Percentiles rank a stretch among this genome's conserved stretches.
Evolutionary conservation across 1,140 invertebrate species (phyloP).

Genomic region (Drosophila triauraria): DNA sequence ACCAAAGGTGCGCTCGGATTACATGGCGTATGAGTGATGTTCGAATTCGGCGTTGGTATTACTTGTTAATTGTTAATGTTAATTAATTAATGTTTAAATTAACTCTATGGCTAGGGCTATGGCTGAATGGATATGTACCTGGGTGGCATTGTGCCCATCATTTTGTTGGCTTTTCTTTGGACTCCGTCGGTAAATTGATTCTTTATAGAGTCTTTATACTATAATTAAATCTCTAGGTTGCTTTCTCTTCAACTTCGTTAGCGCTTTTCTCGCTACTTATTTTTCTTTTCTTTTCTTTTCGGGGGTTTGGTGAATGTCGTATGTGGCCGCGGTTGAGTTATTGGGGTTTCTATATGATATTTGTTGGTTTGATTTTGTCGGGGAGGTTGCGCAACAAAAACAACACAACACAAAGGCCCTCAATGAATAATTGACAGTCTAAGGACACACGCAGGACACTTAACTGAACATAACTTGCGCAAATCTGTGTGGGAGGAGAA

Average conservation of each 20-base stretch:
- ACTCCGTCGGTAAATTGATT: conserved; percentile 60
- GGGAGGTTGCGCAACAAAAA: conserved; percentile 68
- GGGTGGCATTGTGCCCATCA: conserved; percentile 85
- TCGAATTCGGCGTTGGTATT: conserved; percentile 26
- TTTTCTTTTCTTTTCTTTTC: conserved; percentile 11
- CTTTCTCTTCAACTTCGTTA: conserved; percentile 39
- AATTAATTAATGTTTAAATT: conserved; percentile 67
- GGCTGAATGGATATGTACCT: conserved; percentile 77
- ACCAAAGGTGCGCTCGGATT: conserved; percentile 33
- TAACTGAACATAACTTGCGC: conserved; percentile 85
- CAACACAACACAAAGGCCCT: conserved; percentile 77
- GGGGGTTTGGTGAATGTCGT: conserved; percentile 84
- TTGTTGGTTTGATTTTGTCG: conserved; percentile 31
- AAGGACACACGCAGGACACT: conserved; percentile 77
- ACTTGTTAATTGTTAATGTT: conserved; percentile 45
- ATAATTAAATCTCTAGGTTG: conserved; percentile 10
- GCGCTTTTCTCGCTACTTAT: conserved; percentile 13
- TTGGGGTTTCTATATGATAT: conserved; percentile 45
- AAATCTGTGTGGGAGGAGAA: conserved; percentile 71
- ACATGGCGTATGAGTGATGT: conserved; percentile 74
- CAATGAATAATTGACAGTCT: conserved; percentile 83
- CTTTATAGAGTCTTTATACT: conserved; percentile 36
- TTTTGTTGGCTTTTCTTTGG: conserved; percentile 75
- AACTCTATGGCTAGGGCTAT: conserved; percentile 56
- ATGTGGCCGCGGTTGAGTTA: conserved; percentile 70